Base-by-base conservation (phyloP, 2,888 invertebrate genomes). In the Gnatocerus cornutus region DNA sequence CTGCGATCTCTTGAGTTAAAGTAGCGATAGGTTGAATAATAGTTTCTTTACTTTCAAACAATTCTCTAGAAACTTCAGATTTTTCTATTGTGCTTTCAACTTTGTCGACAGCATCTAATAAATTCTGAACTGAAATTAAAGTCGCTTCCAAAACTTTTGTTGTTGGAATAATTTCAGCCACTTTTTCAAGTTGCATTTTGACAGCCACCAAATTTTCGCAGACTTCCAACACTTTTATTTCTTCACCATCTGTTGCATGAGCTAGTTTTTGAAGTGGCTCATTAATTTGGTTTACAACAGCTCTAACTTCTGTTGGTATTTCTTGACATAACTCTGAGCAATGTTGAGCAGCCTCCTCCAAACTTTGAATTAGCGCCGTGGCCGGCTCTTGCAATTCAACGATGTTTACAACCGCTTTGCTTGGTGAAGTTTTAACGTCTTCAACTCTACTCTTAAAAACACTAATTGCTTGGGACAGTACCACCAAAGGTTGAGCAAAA, bases 221-320 rank as follows among this genome's bases (percentile, higher is more conserved):
- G 10, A 76, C n/a, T 69, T 74, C 68, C 7, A 71, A 45, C 53
- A 68, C 71, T 53, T 73, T 68, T 37, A 64, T 13, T 21, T 74
- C 68, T 8, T 66, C 8, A 4, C 72, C 30, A 59, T 76, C 61
- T 21, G 73, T 67, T 58, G 58, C 63, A 8, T 46, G 21, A 6
- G 69, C 50, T 9, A 79, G 56, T 43, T 72, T 68, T 58, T 77
- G 73, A 7, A 79, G 29, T 29, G 78, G 76, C 14, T 66, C 41
- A 13, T 29, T 37, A 33, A 65, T 7, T 1, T 21, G n/a, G 6
- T 27, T 56, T 27, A 43, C 7, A 10, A n/a, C 16, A 5, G 9
- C 21, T 48, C 48, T 56, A 0, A 56, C 29, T 12, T 65, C 21
- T 8, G 37, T 12, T 4, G 39, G 45, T 45, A 48, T 29, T 48